Evolutionary conservation across 92 coral and sea anemone species (phyloP).

Genomic region (Micromussa lordhowensis): DNA sequence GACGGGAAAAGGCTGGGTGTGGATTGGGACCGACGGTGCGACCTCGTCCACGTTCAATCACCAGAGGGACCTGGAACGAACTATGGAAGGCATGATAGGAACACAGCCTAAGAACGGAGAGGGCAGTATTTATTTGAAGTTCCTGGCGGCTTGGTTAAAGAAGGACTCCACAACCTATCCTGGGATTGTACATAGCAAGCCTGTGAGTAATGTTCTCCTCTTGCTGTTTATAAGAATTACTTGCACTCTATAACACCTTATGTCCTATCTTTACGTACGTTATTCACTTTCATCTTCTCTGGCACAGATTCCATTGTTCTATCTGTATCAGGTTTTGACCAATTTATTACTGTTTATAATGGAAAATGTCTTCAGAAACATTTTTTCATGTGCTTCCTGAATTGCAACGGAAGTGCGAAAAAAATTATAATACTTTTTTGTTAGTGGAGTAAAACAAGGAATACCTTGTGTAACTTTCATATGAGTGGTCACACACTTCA

Average conservation of each 20-base stretch:
- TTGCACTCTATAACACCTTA: background rate
- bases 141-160: conserved; percentile 88
- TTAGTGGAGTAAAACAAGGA: too few relatives aligned
- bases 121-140: conserved; percentile 87
- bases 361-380: too few relatives aligned
- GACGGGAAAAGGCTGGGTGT: conserved; percentile 98
- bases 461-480: background rate
- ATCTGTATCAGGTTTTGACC: too few relatives aligned
- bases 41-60: conserved; percentile 90
- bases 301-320: background rate
- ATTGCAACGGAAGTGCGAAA: too few relatives aligned
- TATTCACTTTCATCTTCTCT: too few relatives aligned
- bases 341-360: too few relatives aligned
- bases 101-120: conserved; percentile 98
- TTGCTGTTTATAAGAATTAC: background rate
- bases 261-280: background rate
- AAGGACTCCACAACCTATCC: conserved; percentile 86
- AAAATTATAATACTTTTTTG: too few relatives aligned
- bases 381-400: too few relatives aligned
- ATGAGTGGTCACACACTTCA: background rate
- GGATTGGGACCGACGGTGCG: conserved; percentile 98
- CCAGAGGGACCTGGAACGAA: conserved; percentile 81
- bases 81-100: conserved; percentile 99
- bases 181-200: conserved; percentile 85
- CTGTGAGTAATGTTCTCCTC: conserved; percentile 50